Evolutionary conservation across 2,888 invertebrate species (phyloP).

Genomic region (Bombylius major): DNA sequence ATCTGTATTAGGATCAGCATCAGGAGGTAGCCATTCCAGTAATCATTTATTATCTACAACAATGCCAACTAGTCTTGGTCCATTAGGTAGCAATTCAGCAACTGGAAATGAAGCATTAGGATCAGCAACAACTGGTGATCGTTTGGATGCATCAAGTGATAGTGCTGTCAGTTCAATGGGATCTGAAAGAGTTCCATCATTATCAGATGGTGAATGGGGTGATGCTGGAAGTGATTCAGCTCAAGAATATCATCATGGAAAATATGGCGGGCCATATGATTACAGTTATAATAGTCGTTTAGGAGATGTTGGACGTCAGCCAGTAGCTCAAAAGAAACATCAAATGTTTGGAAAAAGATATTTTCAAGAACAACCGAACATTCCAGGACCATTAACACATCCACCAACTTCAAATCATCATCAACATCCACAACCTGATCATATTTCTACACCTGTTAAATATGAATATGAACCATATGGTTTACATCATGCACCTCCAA

Average conservation of each 20-base stretch:
- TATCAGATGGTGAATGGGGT: constrained; percentile 85
- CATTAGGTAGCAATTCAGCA: constrained; percentile 41
- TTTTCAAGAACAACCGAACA: constrained; percentile 48
- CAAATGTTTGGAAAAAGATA: constrained; percentile 85
- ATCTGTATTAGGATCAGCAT: constrained; percentile 25
- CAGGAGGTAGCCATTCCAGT: constrained; percentile 18
- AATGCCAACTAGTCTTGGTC: constrained; percentile 15
- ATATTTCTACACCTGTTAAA: constrained; percentile 37
- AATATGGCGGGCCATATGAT: constrained; percentile 51
- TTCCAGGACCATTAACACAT: constrained; percentile 9
- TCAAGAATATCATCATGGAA: constrained; percentile 56
- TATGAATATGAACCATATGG: constrained; percentile 43
- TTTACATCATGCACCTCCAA: constrained; percentile 26
- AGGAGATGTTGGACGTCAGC: constrained; percentile 43
- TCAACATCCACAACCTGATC: constrained; percentile 1
- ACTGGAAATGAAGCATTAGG: neutral
- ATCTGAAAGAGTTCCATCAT: constrained; percentile 74
- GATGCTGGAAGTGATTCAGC: constrained; percentile 76
- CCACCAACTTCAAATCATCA: constrained; percentile 7
- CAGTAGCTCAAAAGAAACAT: constrained; percentile 78
- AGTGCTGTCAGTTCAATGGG: constrained; percentile 90
- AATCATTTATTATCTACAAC: constrained; percentile 7
- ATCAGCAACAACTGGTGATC: constrained; percentile 38
- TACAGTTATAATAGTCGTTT: constrained; percentile 50
- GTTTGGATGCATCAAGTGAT: constrained; percentile 76